Evolutionary conservation across 2,113 vertebrate genomes (phyloP).

Genomic region (Lanius collurio): DNA sequence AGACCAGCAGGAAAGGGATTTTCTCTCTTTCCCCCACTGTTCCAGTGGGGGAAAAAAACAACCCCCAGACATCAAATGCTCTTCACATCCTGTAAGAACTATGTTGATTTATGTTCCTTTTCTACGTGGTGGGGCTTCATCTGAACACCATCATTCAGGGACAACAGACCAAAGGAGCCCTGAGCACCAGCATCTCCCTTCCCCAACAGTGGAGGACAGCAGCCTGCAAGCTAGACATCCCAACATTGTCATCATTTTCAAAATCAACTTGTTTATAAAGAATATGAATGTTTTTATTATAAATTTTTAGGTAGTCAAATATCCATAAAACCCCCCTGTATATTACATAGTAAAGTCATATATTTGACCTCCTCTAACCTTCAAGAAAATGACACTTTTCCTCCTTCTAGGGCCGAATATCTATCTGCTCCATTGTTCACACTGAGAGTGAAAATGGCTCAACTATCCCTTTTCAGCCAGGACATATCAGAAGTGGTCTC

Average conservation of each 20-base stretch:
- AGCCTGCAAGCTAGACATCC: not conserved
- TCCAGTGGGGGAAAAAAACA: too few relatives aligned
- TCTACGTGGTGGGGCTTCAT: not conserved
- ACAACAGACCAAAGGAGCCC: not conserved
- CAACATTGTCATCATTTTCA: not conserved
- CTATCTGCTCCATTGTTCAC: not conserved
- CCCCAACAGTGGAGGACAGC: not conserved
- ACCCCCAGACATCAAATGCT: not conserved
- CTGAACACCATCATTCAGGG: not conserved
- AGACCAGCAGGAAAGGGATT: not conserved
- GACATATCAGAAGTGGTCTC: too few relatives aligned
- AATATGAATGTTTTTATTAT: not conserved
- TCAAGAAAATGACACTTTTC: not conserved
- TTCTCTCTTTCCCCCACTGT: not conserved
- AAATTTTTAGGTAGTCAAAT: not conserved
- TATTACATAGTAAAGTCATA: not conserved
- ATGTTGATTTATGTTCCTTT: not conserved
- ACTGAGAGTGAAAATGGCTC: not conserved
- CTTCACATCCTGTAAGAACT: not conserved
- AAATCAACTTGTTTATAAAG: not conserved
- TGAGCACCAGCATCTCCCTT: not conserved
- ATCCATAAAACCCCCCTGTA: rapidly evolving
- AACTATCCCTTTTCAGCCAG: not conserved
- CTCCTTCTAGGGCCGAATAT: not conserved
- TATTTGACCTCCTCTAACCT: not conserved